A percentile compares a stretch with the other conserved stretches of the same genome.
Conservation (phyloP, 2,113 vertebrate species). For the Poecilia latipinna region DNA sequence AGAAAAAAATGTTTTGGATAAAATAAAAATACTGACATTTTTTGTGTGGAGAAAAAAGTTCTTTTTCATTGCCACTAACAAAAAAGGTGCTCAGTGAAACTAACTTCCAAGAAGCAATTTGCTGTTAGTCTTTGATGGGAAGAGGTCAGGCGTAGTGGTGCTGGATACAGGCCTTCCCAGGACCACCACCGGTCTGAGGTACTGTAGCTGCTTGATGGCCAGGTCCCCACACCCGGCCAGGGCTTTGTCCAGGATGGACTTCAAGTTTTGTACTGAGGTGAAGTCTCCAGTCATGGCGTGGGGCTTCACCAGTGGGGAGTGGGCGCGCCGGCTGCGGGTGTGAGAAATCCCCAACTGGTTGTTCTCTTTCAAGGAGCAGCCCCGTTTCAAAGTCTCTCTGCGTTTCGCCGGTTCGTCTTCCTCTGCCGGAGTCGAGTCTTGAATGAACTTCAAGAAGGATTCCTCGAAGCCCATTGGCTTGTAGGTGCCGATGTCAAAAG, state of each 20-base stretch:
- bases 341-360: conserved; percentile 79
- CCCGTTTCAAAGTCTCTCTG: conserved; percentile 66
- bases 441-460: conserved; percentile 95
- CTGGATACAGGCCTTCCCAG: conserved; percentile 92
- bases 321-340: conserved; percentile 77
- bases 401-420: conserved; percentile 69
- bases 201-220: conserved; percentile 98
- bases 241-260: conserved; percentile 94
- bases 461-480: conserved; percentile 96
- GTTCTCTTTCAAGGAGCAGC: conserved; percentile 82
- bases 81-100: conserved; percentile 52
- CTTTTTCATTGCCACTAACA: conserved; percentile 13
- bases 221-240: conserved; percentile 95
- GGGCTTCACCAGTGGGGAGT: conserved; percentile 83
- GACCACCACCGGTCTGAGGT: conserved; percentile 96
- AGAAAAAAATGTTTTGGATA: conserved; percentile 14
- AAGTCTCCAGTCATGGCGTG: conserved; percentile 75
- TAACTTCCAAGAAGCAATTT: conserved; percentile 91
- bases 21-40: conserved; percentile 53
- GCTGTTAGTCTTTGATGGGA: conserved; percentile 88
- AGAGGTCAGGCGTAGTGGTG: conserved; percentile 85
- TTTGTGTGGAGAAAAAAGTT: conserved; percentile 44
- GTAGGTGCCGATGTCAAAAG: conserved; percentile 89
- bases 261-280: conserved; percentile 88
- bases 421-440: conserved; percentile 84